These are phyloP conservation scores for Solea senegalensis DNA, from an alignment of 2,113 vertebrate species.

Conservation along the genomic window DNA sequence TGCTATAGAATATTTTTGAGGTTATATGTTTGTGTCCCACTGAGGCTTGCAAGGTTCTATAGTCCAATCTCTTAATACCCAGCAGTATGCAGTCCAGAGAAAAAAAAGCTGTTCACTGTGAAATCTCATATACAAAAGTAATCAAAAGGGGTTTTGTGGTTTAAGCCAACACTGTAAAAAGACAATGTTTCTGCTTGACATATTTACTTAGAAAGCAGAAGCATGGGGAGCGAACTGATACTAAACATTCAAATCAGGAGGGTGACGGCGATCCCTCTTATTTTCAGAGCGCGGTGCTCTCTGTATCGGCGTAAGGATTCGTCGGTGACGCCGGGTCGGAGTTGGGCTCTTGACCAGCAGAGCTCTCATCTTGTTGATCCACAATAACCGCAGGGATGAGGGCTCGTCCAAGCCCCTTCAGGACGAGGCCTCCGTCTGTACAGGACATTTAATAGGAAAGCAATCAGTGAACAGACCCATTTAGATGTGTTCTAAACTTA, in stretches of 20 bases:
- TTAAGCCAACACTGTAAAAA: conserved; percentile 13
- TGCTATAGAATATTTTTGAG: conserved; percentile 14
- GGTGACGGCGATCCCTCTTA: conserved; percentile 12
- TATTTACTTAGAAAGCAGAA: conserved; percentile 2
- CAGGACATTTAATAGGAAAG: conserved; percentile 15
- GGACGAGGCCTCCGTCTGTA: conserved; percentile 83
- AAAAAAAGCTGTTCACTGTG: background rate
- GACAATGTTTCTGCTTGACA: conserved; percentile 33
- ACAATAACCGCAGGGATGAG: conserved; percentile 77
- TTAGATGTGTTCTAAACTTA: background rate
- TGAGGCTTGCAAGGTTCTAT: conserved; percentile 28
- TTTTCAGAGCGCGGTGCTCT: conserved; percentile 89
- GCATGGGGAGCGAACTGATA: conserved; percentile 21
- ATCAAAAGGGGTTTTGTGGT: conserved; percentile 9
- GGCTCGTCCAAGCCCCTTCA: conserved; percentile 80
- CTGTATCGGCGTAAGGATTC: conserved; percentile 80
- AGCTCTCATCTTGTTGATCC: conserved; percentile 69
- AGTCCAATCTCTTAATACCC: conserved; percentile 40
- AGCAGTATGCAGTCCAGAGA: conserved; percentile 23
- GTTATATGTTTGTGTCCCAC: conserved; percentile 17
- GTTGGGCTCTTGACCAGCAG: conserved; percentile 79
- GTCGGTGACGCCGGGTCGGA: conserved; percentile 57
- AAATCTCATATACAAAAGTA: conserved; percentile 5
- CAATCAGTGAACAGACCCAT: conserved; percentile 19
- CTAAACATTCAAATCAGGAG: conserved; percentile 17